Conservation (phyloP, 92 coral and sea anemone genomes). For the Hydrozoanthus gracilis region DNA sequence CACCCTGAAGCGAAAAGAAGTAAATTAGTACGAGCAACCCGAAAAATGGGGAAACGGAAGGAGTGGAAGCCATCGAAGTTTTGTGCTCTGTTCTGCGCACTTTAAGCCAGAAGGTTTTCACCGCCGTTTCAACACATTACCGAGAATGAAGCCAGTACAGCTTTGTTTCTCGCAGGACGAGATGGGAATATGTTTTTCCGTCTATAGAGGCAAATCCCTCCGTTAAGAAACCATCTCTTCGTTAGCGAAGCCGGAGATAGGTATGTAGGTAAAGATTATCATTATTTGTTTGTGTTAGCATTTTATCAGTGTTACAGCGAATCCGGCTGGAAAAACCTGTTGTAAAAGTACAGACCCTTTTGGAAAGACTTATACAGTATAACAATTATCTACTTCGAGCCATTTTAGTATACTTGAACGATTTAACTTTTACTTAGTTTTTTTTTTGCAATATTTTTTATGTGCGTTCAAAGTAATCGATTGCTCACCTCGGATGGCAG, state of each 20-base stretch:
- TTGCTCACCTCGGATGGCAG: too few relatives aligned
- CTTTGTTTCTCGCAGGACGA: neutral
- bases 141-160: slow-evolving; percentile 1
- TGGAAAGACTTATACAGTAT: too few relatives aligned
- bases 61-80: slow-evolving; percentile 21
- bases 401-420: too few relatives aligned
- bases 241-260: neutral
- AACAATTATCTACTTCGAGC: neutral
- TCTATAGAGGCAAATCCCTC: neutral
- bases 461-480: too few relatives aligned
- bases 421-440: too few relatives aligned
- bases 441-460: too few relatives aligned
- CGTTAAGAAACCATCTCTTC: neutral
- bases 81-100: neutral
- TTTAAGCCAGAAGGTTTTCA: slow-evolving; percentile 20
- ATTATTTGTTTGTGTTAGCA: neutral
- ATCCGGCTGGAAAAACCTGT: neutral
- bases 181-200: slow-evolving; percentile 1
- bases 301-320: neutral
- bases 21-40: slow-evolving; percentile 14
- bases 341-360: too few relatives aligned
- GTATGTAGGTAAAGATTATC: too few relatives aligned
- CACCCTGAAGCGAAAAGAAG: slow-evolving; percentile 26
- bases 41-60: slow-evolving; percentile 14
- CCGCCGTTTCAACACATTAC: neutral